These are phyloP conservation scores for Parazoanthus darwini DNA, from an alignment of 92 coral and sea anemone species.

Conservation along the genomic window DNA sequence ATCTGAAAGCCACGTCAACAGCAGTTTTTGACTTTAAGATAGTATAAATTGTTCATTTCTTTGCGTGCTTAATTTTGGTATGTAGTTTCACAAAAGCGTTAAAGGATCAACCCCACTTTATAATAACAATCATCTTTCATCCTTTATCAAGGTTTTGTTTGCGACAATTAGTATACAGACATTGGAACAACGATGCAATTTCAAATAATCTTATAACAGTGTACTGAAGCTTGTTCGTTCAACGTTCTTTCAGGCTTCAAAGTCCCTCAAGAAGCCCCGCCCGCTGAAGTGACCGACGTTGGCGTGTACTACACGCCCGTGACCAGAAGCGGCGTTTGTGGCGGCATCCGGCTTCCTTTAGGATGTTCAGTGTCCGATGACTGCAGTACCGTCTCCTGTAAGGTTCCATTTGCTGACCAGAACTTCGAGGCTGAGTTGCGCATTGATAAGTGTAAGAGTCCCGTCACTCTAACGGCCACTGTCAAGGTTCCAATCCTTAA, in stretches of 20 bases:
- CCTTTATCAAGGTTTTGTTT: too few relatives aligned
- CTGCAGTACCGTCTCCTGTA: slow-evolving; percentile 55
- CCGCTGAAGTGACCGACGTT: slow-evolving; percentile 6
- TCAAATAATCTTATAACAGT: too few relatives aligned
- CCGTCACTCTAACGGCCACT: slow-evolving; percentile 49
- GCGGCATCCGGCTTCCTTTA: slow-evolving; percentile 47
- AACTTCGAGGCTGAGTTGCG: slow-evolving; percentile 45
- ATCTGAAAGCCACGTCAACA: too few relatives aligned
- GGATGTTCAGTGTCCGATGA: slow-evolving; percentile 51
- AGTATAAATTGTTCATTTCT: too few relatives aligned
- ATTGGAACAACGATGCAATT: neutral
- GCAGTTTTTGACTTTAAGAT: too few relatives aligned
- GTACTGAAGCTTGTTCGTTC: neutral
- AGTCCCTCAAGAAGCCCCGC: slow-evolving; percentile 7
- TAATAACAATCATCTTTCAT: too few relatives aligned
- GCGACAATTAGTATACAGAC: neutral
- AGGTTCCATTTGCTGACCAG: slow-evolving; percentile 53
- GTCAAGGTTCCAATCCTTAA: slow-evolving; percentile 42
- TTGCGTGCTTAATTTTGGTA: neutral
- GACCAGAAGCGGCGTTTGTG: slow-evolving; percentile 50
- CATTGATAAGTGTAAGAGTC: slow-evolving; percentile 57
- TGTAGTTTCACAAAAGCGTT: neutral
- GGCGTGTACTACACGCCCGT: slow-evolving; percentile 27
- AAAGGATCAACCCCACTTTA: neutral
- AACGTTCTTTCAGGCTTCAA: slow-evolving; percentile 18